Conservation (phyloP, 64 coral and sea anemone genomes). For the Cladopsammia gracilis region DNA sequence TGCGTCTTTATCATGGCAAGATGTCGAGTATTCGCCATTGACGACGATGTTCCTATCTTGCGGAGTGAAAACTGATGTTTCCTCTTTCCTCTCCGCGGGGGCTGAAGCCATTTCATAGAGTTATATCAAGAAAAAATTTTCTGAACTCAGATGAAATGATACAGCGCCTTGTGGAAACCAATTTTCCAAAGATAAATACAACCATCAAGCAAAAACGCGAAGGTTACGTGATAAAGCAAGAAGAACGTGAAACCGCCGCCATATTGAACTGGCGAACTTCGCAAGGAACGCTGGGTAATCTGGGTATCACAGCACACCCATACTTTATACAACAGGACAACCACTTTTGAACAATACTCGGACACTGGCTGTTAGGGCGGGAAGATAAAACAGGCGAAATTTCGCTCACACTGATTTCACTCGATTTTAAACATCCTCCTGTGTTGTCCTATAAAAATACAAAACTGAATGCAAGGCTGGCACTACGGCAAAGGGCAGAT, state of each 20-base stretch:
- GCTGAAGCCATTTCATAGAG: slow-evolving; percentile 9
- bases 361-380: no score
- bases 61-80: not conserved
- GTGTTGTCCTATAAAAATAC: no score
- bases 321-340: not conserved
- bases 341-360: not conserved
- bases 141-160: not conserved
- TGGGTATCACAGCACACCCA: not conserved
- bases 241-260: slow-evolving; percentile 20
- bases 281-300: slow-evolving; percentile 10
- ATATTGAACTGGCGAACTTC: not conserved
- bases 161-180: not conserved
- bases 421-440: no score
- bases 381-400: no score
- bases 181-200: not conserved
- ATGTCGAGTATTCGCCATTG: slow-evolving; percentile 1
- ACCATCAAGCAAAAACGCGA: not conserved
- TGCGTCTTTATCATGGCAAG: not conserved
- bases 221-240: not conserved
- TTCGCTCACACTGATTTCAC: no score
- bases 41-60: not conserved
- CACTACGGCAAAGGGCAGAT: no score
- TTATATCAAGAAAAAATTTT: not conserved
- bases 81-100: not conserved
- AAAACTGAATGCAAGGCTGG: no score